These are phyloP conservation scores for Salminus brasiliensis DNA, from an alignment of 2,113 vertebrate genomes.

Conservation along the genomic window DNA sequence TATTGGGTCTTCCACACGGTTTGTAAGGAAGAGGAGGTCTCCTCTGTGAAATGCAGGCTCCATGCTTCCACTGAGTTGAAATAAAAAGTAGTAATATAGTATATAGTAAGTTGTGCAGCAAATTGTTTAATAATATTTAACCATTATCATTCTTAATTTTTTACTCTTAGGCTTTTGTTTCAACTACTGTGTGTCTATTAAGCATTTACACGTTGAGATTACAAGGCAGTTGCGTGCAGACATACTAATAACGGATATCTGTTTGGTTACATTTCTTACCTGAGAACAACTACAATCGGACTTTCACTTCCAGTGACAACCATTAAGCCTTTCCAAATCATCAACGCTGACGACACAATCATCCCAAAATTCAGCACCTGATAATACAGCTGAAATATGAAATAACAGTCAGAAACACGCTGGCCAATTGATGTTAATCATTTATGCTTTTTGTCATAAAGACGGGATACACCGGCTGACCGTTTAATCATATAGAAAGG, in stretches of 20 bases:
- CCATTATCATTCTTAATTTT: no score
- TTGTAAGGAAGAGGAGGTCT: constrained; percentile 95
- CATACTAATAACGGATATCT: no score
- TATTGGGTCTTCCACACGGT: constrained; percentile 95
- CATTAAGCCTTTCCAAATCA: constrained; percentile 99
- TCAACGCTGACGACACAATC: constrained; percentile 97
- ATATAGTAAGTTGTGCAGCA: background rate
- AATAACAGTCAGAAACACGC: background rate
- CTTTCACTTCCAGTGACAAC: constrained; percentile 97
- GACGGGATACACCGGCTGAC: no score
- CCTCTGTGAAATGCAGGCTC: constrained; percentile 97
- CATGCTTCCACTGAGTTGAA: constrained; percentile 90
- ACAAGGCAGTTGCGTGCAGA: no score
- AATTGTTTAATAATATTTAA: background rate
- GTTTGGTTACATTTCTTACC: no score
- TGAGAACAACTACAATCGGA: constrained; percentile 97
- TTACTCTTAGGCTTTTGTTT: no score
- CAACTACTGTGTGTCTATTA: no score
- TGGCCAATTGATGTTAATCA: no score
- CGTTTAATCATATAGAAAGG: background rate
- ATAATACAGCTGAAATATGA: constrained; percentile 87
- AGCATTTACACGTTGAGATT: no score
- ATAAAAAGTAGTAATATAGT: background rate
- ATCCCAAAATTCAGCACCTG: constrained; percentile 98
- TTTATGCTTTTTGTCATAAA: background rate